Base-by-base conservation (phyloP, 2,888 invertebrate species). In the Periphyllus acericola region DNA sequence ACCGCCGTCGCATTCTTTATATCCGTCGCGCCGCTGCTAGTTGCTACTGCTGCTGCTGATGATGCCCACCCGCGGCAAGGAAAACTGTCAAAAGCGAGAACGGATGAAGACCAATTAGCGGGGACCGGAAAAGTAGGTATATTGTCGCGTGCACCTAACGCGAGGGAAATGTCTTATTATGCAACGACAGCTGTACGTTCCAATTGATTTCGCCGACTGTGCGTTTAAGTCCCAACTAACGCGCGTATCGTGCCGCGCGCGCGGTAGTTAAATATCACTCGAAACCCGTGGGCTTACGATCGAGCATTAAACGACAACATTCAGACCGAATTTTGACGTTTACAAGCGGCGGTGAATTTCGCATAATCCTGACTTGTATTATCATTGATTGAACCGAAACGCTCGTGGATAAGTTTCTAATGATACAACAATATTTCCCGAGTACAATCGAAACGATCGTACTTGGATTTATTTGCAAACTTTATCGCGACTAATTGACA, bases 91-190 rank as follows among this genome's bases (percentile, higher is more conserved):
- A 34, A 68, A 76, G 46, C 40, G 21, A 46, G 66, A 83, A 84
- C 46, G 84, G 84, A 75, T 32, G 68, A 34, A 68, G 19, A 85
- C 84, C 76, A 68, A 85, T 85, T 85, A 85, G 84, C 34, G 66
- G 29, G 17, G 25, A 83, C 36, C 36, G 21, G 29, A 32, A 19
- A 1, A 36, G 83, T 68, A 21, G 4, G 17, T 76, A 36, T 21
- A 46, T 6, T 60, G 2, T 25, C 25, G 21, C 60, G 25, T 3
- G 25, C 60, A 25, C 25, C 74, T n/a, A 66, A 52, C 32, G n/a
- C 29, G 17, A 75, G 29, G 32, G 11, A 84, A 84, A 46, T 4
- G 66, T 84, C 83, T 75, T 75, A 60, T 75, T 75, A 84, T 66
- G n/a, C n/a, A 84, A 84, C 40, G 83, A 84, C 83, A 76, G 66